phyloP scores from a whole-genome alignment of 2,888 invertebrate genomes.

The Polia nebulosa region DNA sequence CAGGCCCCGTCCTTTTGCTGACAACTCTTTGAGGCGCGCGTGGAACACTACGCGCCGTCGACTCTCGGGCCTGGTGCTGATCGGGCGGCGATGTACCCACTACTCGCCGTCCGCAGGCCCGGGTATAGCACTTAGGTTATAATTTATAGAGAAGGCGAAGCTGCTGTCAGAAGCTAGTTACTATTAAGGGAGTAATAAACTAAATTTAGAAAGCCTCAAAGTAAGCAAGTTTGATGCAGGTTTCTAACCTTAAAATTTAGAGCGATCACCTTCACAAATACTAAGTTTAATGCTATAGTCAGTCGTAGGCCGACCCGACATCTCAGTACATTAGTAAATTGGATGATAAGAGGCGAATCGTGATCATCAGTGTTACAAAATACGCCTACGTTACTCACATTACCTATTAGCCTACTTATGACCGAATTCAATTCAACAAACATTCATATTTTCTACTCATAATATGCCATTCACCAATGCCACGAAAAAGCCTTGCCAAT shows the following conservation, averaged over 20 bases:
- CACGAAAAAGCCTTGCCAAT: background rate
- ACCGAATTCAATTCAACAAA: slow-evolving; percentile 5
- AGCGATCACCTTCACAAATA: slow-evolving; percentile 20
- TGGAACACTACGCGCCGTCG: no score
- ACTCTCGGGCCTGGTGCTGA: no score
- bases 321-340: slow-evolving; percentile 55
- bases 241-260: background rate
- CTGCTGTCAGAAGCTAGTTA: no score
- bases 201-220: background rate
- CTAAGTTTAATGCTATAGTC: slow-evolving; percentile 15
- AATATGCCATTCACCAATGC: background rate
- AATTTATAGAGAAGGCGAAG: no score
- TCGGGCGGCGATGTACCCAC: no score
- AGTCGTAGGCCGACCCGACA: slow-evolving; percentile 14
- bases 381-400: slow-evolving; percentile 19
- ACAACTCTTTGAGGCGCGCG: no score
- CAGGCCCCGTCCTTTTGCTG: no score
- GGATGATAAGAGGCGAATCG: slow-evolving; percentile 43
- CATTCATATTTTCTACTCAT: slow-evolving; percentile 5
- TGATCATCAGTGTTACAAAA: slow-evolving; percentile 41
- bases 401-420: slow-evolving; percentile 34
- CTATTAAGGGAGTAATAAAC: no score
- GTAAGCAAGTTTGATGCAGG: background rate
- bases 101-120: no score
- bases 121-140: no score